Evolutionary conservation across 1,140 invertebrate genomes (phyloP), one percentile per base, ranked within the genome.

Genomic region (Tribolium castaneum): DNA sequence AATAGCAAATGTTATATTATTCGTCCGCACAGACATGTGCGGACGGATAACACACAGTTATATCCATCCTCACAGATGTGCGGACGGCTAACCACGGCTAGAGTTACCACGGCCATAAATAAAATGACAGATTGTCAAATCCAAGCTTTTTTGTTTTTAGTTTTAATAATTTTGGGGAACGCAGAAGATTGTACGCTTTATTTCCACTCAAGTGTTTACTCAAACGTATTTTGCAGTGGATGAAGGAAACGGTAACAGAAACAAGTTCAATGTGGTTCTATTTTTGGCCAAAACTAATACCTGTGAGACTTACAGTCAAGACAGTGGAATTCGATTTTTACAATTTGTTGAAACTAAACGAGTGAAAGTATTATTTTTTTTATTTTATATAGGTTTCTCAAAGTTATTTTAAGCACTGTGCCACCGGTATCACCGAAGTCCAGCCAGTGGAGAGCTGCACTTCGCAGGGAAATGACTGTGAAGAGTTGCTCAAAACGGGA

Each of bases 201-300:
- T 30, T 59, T n/a, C 0, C 13, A 6, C 2, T 22, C 6, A 59
- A 22, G 19, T 13, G 1, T 14, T 52, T 16, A 14, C 7, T 52
- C 13, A 13, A 19, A 2, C 22, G 1, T 10, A 3, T 59, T 19
- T 59, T 59, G 14, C 5, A 22, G 54, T 30, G 7, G 9, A n/a
- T n/a, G 52, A 14, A 72, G 35, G 12, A 30, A 39, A 19, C 16
- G 49, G 16, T 6, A 59, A 56, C 45, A 30, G 12, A 14, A 54
- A 75, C 1, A 73, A 76, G 56, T 66, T 82, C 3, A 82, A 80
- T 70, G 76, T 82, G 5, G 77, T 83, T 3, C 13, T 83, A 30
- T 82, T 83, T 70, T 82, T 82, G 14, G 70, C 81, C 2, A 62
- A 82, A 25, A 76, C 75, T 30, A 50, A 22, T n/a, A 49, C 54